Base-by-base conservation (phyloP, 2,888 invertebrate genomes). In the Xanthorhoe spadicearia region DNA sequence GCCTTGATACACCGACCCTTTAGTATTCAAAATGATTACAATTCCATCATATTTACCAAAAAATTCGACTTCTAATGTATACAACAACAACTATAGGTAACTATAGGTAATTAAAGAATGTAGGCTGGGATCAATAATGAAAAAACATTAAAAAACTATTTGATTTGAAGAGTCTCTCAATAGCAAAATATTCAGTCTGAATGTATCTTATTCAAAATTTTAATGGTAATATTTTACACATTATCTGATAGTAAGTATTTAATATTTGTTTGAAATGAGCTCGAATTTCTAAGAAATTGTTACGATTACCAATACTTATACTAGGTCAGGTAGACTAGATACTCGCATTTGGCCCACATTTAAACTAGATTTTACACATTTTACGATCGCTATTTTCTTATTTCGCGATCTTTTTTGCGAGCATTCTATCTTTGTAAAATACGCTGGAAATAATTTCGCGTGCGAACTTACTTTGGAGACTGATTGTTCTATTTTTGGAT, bases 321-420 rank as follows among this genome's bases (percentile, higher is more conserved):
- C 38, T 23, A 53, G 32, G 46, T 46, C 53, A 53, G 38, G 35
- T 35, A 28, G 53, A 54, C 18, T 32, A 53, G 18, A 38, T 43
- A 46, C 46, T 56, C 15, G 58, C 49, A 62, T 69, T 67, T 69
- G 65, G 63, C 63, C 64, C 64, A 62, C 60, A 61, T 66, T 35
- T 28, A 49, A 59, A 62, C 62, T 32, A 68, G 63, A 72, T 70
- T 61, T 46, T 61, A 59, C 50, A 61, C 63, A 70, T 72, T 68
- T 68, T 72, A 70, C 48, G 52, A 64, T 55, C 18, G 60, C 57
- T 66, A 60, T 70, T 66, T 67, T 61, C 64, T 43, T n/a, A 55
- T 64, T 60, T 10, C 50, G 57, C 58, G 38, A 28, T 23, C n/a
- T 50, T 65, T 69, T 69, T 72, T 64, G 18, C 55, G 18, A 17